Evolutionary conservation across 2,888 invertebrate genomes (phyloP), one percentile per base, ranked within the genome.

Genomic region (Drosophila algonquin): DNA sequence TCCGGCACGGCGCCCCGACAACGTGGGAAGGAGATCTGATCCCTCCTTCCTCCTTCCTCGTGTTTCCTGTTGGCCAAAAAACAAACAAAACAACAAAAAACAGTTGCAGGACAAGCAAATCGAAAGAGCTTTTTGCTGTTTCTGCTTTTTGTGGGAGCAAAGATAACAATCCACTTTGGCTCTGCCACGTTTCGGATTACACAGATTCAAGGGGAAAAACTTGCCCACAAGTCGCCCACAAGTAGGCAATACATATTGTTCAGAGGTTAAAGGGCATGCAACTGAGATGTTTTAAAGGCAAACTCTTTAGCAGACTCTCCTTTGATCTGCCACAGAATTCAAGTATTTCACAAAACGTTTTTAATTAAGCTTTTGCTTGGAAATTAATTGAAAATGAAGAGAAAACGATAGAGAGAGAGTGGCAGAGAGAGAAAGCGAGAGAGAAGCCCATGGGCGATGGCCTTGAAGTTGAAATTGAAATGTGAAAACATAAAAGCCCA

Each of bases 401-500:
- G 57, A 53, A 60, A 63, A 59, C 70, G 53, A 78, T 56, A 7
- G 7, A 27, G 27, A 6, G 6, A 27, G 27, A 27, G 27, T 0
- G 6, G 6, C 6, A 27, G 27, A 6, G 6, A 27, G 27, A 27
- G 27, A 27, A 7, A 7, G 24, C 5, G 5, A 24, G 4, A 24
- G 4, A 24, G 24, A 30, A 30, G 55, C 65, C 68, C 16, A 71
- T 21, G 64, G 67, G 74, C 27, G 6, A 27, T 7, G 27, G 27
- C 30, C 8, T 30, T 30, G 7, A 30, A 69, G 63, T 73, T 70
- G 40, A 64, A 81, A 87, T 86, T 86, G 83, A 87, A 83, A 86
- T 86, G 86, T 86, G 83, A 83, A 40, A 14, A 78, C 75, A 77
- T 81, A 78, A 84, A 82, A 87, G 89, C 82, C 70, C 82, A 82